Evolutionary conservation across 2,888 invertebrate genomes (phyloP).

Genomic region (Drosophila kokeensis): DNA sequence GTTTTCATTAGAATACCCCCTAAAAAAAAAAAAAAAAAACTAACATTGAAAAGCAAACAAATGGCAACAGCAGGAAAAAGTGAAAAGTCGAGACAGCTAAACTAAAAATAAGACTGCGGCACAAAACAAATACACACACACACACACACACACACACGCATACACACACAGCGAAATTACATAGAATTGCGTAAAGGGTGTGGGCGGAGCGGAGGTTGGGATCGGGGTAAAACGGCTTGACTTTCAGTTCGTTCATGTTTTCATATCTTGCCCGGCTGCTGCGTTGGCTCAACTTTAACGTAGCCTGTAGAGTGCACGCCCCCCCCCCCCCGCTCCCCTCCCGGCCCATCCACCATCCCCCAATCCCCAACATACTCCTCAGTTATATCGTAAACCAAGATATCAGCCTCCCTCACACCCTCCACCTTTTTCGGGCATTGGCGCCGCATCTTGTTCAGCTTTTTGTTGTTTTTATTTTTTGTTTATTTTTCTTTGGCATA

Average conservation of each 20-base stretch:
- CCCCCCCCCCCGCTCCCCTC: not conserved
- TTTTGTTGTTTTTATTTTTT: slow-evolving; percentile 38
- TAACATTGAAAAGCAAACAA: slow-evolving; percentile 32
- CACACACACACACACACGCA: slow-evolving; percentile 12
- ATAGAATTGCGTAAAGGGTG: slow-evolving; percentile 1
- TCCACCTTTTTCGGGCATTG: slow-evolving; percentile 10
- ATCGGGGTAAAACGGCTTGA: slow-evolving; percentile 35
- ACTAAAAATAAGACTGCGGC: slow-evolving; percentile 20
- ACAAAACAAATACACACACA: slow-evolving; percentile 28
- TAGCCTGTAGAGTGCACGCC: slow-evolving; percentile 14
- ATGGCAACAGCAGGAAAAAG: slow-evolving; percentile 35
- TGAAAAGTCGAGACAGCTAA: slow-evolving; percentile 34
- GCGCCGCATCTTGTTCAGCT: slow-evolving; percentile 8
- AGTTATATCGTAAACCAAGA: slow-evolving; percentile 9
- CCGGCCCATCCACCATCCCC: not conserved
- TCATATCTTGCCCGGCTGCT: slow-evolving; percentile 51
- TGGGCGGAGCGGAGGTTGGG: not conserved
- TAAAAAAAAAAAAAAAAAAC: slow-evolving; percentile 13
- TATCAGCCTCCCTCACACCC: not conserved
- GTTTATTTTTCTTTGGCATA: slow-evolving; percentile 74
- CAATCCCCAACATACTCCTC: not conserved
- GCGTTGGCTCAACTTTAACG: slow-evolving; percentile 25
- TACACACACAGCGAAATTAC: slow-evolving; percentile 25
- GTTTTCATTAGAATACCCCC: slow-evolving; percentile 71
- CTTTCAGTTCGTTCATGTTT: slow-evolving; percentile 71